phyloP scores from a whole-genome alignment of 23 tunicate genomes.

The Ascidia mentula region DNA sequence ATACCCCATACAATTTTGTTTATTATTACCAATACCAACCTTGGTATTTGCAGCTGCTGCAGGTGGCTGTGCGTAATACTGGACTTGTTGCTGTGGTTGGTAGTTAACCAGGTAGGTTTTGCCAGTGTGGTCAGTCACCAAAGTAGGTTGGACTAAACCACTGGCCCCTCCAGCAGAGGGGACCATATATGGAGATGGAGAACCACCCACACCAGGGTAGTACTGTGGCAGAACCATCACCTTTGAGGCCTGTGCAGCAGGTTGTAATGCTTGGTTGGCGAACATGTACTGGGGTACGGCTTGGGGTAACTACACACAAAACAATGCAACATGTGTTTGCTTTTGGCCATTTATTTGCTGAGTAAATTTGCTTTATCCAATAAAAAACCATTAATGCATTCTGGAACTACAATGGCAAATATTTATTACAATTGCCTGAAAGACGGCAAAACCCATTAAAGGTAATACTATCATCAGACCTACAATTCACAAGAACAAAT shows the following conservation, averaged over 20 bases:
- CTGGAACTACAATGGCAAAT: background rate
- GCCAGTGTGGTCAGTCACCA: constrained; percentile 12
- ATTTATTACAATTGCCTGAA: too few relatives aligned
- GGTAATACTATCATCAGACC: too few relatives aligned
- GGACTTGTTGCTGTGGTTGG: constrained; percentile 15
- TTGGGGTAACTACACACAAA: background rate
- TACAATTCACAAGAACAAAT: too few relatives aligned
- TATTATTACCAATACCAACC: too few relatives aligned
- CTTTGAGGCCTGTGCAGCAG: constrained; percentile 9
- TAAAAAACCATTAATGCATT: background rate
- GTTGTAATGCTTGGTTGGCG: background rate
- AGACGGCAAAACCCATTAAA: too few relatives aligned
- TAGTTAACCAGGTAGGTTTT: constrained; percentile 8
- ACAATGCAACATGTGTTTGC: background rate
- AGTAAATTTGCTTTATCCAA: background rate
- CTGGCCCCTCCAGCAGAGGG: background rate
- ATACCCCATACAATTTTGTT: too few relatives aligned
- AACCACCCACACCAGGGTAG: background rate
- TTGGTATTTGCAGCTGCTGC: background rate
- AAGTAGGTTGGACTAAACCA: background rate
- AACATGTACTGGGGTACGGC: constrained; percentile 11
- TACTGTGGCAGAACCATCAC: constrained; percentile 8
- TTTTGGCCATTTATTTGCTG: background rate
- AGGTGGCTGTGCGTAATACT: background rate
- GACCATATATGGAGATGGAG: background rate